A percentile compares a stretch with the other conserved stretches of the same genome.
These are phyloP conservation scores for Pentamera pediparva DNA, from an alignment of 53 echinoderm and acorn worm genomes.

Conservation along the genomic window DNA sequence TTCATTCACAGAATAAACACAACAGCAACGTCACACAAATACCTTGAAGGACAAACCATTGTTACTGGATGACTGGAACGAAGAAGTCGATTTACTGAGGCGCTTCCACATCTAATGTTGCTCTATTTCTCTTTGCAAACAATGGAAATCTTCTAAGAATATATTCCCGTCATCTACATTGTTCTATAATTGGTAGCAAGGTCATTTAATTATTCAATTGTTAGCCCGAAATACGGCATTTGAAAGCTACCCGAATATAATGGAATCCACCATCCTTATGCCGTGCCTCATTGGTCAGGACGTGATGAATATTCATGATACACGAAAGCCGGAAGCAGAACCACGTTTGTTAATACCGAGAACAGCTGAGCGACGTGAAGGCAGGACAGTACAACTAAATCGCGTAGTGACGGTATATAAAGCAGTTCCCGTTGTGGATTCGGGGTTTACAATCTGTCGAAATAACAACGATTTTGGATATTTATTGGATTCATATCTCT, in stretches of 20 bases:
- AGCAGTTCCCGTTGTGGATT: no score
- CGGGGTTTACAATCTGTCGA: no score
- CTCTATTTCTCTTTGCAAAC: neutral
- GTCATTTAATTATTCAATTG: neutral
- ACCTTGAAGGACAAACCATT: constrained; percentile 15
- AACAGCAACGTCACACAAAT: constrained; percentile 19
- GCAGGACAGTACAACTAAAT: neutral
- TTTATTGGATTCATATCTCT: neutral
- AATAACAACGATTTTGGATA: no score
- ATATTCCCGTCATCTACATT: neutral
- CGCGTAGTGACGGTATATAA: no score
- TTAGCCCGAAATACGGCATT: neutral
- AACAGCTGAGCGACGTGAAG: constrained; percentile 17
- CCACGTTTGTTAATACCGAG: constrained; percentile 23
- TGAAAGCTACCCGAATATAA: neutral
- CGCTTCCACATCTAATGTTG: neutral
- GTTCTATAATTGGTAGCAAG: neutral
- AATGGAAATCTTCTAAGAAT: neutral
- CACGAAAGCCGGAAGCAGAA: constrained; percentile 23
- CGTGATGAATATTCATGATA: constrained; percentile 23
- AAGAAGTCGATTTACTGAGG: neutral
- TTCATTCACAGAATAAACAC: constrained; percentile 32
- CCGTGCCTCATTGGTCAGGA: neutral
- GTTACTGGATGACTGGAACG: neutral
- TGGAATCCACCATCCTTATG: neutral